Evolutionary conservation across 1,140 invertebrate species (phyloP).

Genomic region (Oryzaephilus surinamensis): DNA sequence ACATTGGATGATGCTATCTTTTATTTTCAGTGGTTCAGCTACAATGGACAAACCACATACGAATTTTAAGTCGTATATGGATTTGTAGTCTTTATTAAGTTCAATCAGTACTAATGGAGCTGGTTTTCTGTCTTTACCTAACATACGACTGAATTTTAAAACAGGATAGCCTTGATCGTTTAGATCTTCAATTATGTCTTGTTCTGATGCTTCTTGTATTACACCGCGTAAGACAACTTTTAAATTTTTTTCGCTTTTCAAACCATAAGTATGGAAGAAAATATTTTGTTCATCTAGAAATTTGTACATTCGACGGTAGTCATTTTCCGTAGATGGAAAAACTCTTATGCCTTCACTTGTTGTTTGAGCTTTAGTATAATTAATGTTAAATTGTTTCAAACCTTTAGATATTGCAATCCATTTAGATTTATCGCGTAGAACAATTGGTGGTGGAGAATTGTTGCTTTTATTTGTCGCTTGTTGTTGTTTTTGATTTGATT

Average conservation of each 20-base stretch:
- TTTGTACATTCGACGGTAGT: not conserved
- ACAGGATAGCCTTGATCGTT: not conserved
- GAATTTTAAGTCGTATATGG: not conserved
- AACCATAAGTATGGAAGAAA: not conserved
- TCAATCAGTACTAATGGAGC: not conserved
- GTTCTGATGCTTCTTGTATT: not conserved
- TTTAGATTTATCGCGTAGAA: no score
- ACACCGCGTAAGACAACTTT: no score
- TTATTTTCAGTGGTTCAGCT: constrained; percentile 1
- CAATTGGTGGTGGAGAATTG: no score
- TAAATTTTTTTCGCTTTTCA: not conserved
- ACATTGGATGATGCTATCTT: no score
- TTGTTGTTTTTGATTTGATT: no score
- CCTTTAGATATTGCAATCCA: no score
- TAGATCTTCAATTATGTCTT: not conserved
- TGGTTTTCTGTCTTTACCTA: not conserved
- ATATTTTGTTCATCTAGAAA: not conserved
- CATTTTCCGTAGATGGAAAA: not conserved
- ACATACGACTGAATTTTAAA: not conserved
- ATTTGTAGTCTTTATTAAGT: no score
- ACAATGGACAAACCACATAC: not conserved
- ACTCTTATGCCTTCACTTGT: not conserved
- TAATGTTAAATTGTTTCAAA: no score
- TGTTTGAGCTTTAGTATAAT: no score
- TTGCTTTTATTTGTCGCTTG: no score